A percentile compares a stretch with the other conserved stretches of the same genome.
Evolutionary conservation across 1,140 invertebrate species (phyloP).

Genomic region (Drosophila sturtevanti): DNA sequence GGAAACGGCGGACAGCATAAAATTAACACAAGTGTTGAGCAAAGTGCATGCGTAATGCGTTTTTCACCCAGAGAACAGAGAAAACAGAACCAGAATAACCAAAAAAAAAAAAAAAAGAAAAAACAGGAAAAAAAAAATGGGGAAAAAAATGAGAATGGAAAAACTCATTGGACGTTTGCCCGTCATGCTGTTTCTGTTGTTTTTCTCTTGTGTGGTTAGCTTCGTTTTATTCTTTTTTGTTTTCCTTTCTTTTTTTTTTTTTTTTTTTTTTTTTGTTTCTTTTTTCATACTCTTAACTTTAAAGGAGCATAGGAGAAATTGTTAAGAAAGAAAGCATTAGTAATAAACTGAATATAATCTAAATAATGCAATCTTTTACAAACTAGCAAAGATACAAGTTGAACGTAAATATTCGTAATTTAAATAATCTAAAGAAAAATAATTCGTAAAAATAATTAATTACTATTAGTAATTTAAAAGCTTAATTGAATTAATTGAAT

Average conservation of each 20-base stretch:
- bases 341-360: neutral
- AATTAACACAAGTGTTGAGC: constrained; percentile 74
- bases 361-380: no score
- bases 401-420: no score
- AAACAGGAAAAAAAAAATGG: constrained; percentile 1
- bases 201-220: constrained; percentile 8
- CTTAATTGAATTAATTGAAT: no score
- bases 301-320: neutral
- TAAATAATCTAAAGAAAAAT: no score
- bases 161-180: constrained; percentile 35
- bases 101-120: neutral
- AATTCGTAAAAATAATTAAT: no score
- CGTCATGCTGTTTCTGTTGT: constrained; percentile 18
- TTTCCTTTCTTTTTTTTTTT: neutral
- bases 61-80: constrained; percentile 32
- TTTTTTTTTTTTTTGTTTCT: constrained; percentile 8
- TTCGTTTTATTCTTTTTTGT: constrained; percentile 5
- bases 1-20: constrained; percentile 43
- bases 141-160: neutral
- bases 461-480: no score
- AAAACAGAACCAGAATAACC: constrained; percentile 11
- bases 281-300: neutral
- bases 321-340: neutral
- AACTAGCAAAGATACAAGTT: no score
- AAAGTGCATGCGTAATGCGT: constrained; percentile 72